Percentiles rank a stretch among this genome's conserved stretches.
Conservation (phyloP, 1,140 invertebrate species). For the Atopsyche davidsoni region DNA sequence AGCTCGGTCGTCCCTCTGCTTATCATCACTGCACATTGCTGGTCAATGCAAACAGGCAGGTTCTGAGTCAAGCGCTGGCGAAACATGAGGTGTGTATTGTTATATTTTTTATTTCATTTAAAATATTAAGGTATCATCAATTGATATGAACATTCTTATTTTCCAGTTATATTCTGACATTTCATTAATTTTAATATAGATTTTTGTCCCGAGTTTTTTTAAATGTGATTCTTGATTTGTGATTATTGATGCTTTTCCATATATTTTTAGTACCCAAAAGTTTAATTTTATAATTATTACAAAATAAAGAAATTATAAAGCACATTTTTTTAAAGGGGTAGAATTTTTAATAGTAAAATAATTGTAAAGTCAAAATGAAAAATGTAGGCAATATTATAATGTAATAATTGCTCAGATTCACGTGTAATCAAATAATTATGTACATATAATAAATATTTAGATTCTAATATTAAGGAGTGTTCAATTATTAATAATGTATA, state of each 20-base stretch:
- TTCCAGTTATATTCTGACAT: no score
- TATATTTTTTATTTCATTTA: not conserved
- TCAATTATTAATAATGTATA: no score
- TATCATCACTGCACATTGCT: constrained; percentile 95
- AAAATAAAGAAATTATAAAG: not conserved
- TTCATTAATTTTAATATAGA: no score
- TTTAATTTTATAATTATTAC: no score
- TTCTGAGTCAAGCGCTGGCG: constrained; percentile 59
- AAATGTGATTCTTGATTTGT: no score
- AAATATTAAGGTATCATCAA: not conserved
- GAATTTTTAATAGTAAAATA: not conserved
- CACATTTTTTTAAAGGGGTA: not conserved
- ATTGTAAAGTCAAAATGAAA: not conserved
- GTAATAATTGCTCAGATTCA: not conserved
- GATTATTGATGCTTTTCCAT: no score
- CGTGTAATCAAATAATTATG: no score
- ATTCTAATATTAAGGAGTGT: no score
- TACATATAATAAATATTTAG: no score
- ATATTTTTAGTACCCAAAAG: no score
- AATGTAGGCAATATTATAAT: not conserved
- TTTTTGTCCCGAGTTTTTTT: no score
- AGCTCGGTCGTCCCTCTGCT: constrained; percentile 73
- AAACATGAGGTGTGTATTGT: constrained; percentile 57
- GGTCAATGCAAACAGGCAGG: constrained; percentile 72
- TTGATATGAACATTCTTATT: not conserved